These are phyloP conservation scores for Cranoglanis bouderius DNA, from an alignment of 2,113 vertebrate species.

Conservation along the genomic window DNA sequence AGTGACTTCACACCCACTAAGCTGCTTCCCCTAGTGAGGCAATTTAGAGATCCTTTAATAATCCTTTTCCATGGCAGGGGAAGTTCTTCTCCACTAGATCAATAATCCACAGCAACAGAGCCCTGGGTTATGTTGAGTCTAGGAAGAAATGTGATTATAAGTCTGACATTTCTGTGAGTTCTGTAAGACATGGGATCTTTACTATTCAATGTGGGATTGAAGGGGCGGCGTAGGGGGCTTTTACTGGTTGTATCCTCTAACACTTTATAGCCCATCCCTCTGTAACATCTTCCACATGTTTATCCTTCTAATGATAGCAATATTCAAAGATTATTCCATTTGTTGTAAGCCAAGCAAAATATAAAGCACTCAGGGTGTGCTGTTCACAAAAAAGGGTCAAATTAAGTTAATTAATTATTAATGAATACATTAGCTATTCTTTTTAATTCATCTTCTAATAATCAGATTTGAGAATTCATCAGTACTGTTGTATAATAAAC, in stretches of 20 bases:
- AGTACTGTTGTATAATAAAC: not conserved
- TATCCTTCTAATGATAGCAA: not conserved
- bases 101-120: slow-evolving; percentile 28
- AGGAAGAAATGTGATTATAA: not conserved
- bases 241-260: not conserved
- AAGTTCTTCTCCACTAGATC: slow-evolving; percentile 23
- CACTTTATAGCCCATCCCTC: not conserved
- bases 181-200: not conserved
- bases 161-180: slow-evolving; percentile 1
- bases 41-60: slow-evolving; percentile 46
- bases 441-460: not conserved
- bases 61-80: slow-evolving; percentile 16
- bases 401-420: no score
- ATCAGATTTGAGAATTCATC: not conserved
- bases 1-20: slow-evolving; percentile 33
- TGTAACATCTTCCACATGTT: not conserved
- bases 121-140: not conserved
- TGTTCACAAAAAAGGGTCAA: not conserved
- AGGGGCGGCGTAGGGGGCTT: not conserved
- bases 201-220: not conserved
- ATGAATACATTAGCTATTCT: not conserved
- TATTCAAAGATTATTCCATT: not conserved
- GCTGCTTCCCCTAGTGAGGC: slow-evolving; percentile 29
- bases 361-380: not conserved
- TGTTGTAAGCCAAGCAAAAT: not conserved